Evolutionary conservation across 2,888 invertebrate genomes (phyloP).

Genomic region (Euzophera pinguis): DNA sequence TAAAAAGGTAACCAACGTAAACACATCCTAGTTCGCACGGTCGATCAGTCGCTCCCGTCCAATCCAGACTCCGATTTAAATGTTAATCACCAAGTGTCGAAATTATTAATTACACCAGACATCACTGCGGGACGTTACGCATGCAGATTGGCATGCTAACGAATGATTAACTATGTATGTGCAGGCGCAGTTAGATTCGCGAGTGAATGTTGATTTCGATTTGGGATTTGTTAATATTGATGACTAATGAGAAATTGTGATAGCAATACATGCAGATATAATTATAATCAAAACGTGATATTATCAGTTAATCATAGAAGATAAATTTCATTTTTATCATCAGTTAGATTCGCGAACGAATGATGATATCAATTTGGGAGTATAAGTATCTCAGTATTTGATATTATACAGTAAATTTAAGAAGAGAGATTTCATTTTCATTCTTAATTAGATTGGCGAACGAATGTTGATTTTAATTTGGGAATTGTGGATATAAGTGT

Average conservation of each 20-base stretch:
- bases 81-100: conserved; percentile 74
- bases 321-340: too few species aligned
- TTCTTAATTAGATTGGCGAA: too few species aligned
- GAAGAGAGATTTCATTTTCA: too few species aligned
- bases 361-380: too few species aligned
- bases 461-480: too few species aligned
- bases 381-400: too few species aligned
- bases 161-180: conserved; percentile 74
- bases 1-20: conserved; percentile 18
- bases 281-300: too few species aligned
- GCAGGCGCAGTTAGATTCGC: conserved; percentile 31
- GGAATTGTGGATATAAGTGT: too few species aligned
- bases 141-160: conserved; percentile 77
- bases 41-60: conserved; percentile 38
- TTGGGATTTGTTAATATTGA: conserved; percentile 3
- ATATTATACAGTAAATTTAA: too few species aligned
- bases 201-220: conserved; percentile 25
- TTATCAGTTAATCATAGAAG: too few species aligned
- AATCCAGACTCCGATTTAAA: conserved; percentile 62
- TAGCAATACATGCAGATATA: neutral
- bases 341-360: too few species aligned
- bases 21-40: conserved; percentile 27
- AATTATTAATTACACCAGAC: conserved; percentile 74
- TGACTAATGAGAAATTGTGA: neutral
- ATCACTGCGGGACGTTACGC: conserved; percentile 58